phyloP scores from a whole-genome alignment of 2,888 invertebrate species.

The Sepioteuthis lessoniana region DNA sequence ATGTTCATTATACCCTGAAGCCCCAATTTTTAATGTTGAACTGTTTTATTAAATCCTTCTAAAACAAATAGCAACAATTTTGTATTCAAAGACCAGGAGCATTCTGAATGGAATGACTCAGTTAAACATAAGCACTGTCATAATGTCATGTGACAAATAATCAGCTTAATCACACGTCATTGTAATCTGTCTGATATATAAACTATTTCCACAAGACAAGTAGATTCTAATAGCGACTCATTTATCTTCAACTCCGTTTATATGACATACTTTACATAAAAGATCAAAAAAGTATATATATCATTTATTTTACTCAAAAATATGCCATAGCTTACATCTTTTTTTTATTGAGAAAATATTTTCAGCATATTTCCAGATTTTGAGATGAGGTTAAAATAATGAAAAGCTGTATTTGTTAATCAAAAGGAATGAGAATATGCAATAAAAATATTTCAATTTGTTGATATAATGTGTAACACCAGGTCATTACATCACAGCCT shows the following conservation, averaged over 20 bases:
- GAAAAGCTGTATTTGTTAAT: too few species aligned
- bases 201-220: not conserved
- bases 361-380: too few species aligned
- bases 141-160: too few species aligned
- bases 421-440: too few species aligned
- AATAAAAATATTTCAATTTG: too few species aligned
- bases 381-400: too few species aligned
- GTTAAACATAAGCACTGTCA: not conserved
- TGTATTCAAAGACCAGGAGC: not conserved
- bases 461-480: too few species aligned
- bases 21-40: not conserved
- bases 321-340: too few species aligned
- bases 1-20: not conserved
- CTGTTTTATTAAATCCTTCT: not conserved
- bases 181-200: not conserved
- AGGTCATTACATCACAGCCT: too few species aligned
- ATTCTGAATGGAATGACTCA: not conserved
- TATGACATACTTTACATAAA: not conserved
- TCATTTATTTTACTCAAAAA: too few species aligned
- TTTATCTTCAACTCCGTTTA: not conserved
- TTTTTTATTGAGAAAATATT: too few species aligned
- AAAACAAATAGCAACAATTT: not conserved
- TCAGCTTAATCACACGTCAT: not conserved
- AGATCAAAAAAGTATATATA: not conserved
- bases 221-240: not conserved